A percentile compares a stretch with the other conserved stretches of the same genome.
Evolutionary conservation across 2,888 invertebrate genomes (phyloP).

Genomic region (Hirtodrosophila trivittata): DNA sequence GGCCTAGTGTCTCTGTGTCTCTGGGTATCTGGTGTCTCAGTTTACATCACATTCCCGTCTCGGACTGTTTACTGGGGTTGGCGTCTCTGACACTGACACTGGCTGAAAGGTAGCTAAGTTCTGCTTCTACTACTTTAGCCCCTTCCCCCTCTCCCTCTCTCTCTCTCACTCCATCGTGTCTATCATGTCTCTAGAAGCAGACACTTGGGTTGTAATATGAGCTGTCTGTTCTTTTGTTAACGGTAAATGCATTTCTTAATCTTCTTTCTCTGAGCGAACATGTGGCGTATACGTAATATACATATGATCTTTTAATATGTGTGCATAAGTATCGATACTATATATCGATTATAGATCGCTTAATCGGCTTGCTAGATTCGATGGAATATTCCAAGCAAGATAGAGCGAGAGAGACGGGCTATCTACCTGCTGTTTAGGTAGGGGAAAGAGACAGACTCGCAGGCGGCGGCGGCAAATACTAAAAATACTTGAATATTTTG

Average conservation of each 20-base stretch:
- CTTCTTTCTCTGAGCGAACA: slow-evolving; percentile 16
- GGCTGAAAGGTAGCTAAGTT: slow-evolving; percentile 7
- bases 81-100: background rate
- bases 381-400: too few species aligned
- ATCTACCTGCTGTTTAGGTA: too few species aligned
- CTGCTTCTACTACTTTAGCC: too few species aligned
- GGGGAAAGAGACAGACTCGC: background rate
- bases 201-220: slow-evolving; percentile 56
- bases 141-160: background rate
- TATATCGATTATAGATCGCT: too few species aligned
- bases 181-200: background rate
- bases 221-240: slow-evolving; percentile 27
- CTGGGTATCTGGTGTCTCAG: slow-evolving; percentile 41
- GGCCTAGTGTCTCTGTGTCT: too few species aligned
- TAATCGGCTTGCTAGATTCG: too few species aligned
- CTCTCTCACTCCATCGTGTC: background rate
- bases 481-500: background rate
- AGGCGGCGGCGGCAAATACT: background rate
- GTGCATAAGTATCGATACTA: background rate
- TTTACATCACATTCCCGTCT: slow-evolving; percentile 47
- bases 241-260: slow-evolving; percentile 37
- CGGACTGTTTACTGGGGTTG: background rate
- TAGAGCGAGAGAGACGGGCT: too few species aligned
- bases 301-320: slow-evolving; percentile 2
- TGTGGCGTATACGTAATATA: slow-evolving; percentile 60